Conservation (phyloP, 2,888 invertebrate species). For the Watsonalla binaria region DNA sequence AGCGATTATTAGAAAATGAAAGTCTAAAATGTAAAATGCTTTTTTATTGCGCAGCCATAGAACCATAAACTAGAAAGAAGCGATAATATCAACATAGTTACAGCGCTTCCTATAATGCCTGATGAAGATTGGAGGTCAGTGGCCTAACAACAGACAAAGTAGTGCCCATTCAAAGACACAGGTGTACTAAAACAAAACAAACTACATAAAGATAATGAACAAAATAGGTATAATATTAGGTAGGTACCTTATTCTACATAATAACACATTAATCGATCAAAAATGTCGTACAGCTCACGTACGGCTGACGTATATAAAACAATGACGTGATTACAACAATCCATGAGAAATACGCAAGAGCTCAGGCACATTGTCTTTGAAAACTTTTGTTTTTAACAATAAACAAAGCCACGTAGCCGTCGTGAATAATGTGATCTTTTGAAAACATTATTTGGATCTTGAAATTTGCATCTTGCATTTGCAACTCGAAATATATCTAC, state of each 20-base stretch:
- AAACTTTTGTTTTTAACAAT: background rate
- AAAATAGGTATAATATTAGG: no score
- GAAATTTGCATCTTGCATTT: no score
- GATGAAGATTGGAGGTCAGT: constrained; percentile 12
- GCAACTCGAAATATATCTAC: no score
- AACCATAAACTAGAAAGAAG: constrained; percentile 8
- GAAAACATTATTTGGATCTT: no score
- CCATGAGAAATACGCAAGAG: background rate
- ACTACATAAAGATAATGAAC: no score
- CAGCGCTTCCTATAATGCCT: constrained; percentile 1
- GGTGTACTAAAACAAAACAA: no score
- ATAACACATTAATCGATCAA: background rate
- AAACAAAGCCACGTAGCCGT: background rate
- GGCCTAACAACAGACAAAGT: background rate
- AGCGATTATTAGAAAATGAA: constrained; percentile 18
- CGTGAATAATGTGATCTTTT: background rate
- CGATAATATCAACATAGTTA: no score
- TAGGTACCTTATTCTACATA: no score
- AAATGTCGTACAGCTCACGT: background rate
- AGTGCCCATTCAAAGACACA: no score
- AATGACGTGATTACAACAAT: background rate
- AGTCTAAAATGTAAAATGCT: constrained; percentile 20
- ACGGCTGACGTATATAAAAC: background rate
- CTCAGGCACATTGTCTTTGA: background rate
- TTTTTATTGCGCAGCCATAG: constrained; percentile 11